A percentile compares a stretch with the other conserved stretches of the same genome.
These are phyloP conservation scores for Scatophagus argus DNA, from an alignment of 2,113 vertebrate genomes.

Conservation along the genomic window DNA sequence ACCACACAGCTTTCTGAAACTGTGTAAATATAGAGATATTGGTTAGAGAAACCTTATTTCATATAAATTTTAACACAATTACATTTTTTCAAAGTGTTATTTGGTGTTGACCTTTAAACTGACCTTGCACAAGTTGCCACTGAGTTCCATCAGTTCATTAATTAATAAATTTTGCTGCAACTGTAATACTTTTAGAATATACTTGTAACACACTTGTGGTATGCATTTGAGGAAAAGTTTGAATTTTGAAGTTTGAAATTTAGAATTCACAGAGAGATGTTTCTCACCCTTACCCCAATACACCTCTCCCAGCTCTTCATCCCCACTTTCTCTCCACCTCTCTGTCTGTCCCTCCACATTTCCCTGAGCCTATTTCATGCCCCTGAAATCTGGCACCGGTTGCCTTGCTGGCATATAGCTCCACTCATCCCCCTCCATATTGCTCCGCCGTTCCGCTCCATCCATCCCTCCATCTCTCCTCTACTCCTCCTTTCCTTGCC, in stretches of 20 bases:
- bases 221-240: too few relatives aligned
- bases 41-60: not conserved
- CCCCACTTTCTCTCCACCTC: not conserved
- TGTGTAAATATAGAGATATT: not conserved
- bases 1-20: not conserved
- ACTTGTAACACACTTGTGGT: too few relatives aligned
- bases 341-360: conserved; percentile 28
- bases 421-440: conserved; percentile 63
- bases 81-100: not conserved
- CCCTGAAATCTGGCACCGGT: conserved; percentile 52
- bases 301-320: not conserved
- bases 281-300: not conserved
- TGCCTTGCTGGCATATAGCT: conserved; percentile 39
- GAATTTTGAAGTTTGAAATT: too few relatives aligned
- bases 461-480: conserved; percentile 69
- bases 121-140: not conserved
- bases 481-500: conserved; percentile 58
- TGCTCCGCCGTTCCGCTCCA: conserved; percentile 61
- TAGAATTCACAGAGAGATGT: not conserved
- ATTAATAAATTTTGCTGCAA: not conserved
- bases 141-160: not conserved
- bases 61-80: not conserved
- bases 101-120: not conserved
- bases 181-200: not conserved
- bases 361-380: conserved; percentile 61